Evolutionary conservation across 1,140 invertebrate species (phyloP).

Genomic region (Saccostrea echinata): DNA sequence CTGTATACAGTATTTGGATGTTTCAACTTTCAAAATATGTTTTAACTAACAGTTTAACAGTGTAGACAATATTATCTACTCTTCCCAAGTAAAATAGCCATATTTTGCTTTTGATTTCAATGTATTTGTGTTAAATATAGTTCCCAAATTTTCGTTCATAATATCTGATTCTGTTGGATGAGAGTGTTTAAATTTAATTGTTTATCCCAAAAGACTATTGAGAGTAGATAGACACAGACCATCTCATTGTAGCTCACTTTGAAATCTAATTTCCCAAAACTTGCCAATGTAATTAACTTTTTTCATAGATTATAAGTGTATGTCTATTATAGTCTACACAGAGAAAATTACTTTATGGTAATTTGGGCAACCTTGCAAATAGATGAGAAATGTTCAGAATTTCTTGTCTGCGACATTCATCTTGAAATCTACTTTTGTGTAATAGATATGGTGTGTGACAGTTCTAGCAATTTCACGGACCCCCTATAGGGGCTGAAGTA

Average conservation of each 20-base stretch:
- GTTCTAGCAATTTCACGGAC: background rate
- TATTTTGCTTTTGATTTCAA: too few species aligned
- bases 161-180: too few species aligned
- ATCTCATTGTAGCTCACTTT: background rate
- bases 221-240: background rate
- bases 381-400: background rate
- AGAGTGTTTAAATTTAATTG: too few species aligned
- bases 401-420: conserved; percentile 31
- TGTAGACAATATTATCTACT: too few species aligned
- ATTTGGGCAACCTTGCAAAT: conserved; percentile 16
- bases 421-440: conserved; percentile 28
- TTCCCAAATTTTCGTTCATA: too few species aligned
- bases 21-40: too few species aligned
- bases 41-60: too few species aligned
- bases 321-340: conserved; percentile 20
- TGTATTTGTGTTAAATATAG: too few species aligned
- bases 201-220: too few species aligned
- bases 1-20: too few species aligned
- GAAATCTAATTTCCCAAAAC: conserved; percentile 29
- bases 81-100: too few species aligned
- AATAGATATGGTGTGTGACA: conserved; percentile 23
- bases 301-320: conserved; percentile 26
- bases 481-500: conserved; percentile 7
- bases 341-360: conserved; percentile 37
- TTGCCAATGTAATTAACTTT: conserved; percentile 31